A percentile compares a stretch with the other conserved stretches of the same genome.
phyloP scores from a whole-genome alignment of 2,797 vertebrate genomes.

The Buphagus erythrorhynchus region DNA sequence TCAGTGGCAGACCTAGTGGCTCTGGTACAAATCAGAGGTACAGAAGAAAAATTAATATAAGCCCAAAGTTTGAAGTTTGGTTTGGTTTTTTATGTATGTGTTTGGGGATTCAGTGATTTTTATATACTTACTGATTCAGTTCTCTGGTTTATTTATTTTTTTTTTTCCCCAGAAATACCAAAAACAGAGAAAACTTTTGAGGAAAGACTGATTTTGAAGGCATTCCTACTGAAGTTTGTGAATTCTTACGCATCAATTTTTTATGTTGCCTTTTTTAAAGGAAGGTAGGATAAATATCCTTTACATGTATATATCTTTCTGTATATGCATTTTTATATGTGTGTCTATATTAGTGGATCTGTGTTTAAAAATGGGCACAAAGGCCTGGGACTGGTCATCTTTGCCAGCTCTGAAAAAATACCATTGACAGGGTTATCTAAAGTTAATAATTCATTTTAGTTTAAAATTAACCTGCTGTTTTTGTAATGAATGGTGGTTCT shows the following conservation, averaged over 20 bases:
- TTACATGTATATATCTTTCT: neutral
- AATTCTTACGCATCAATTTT: constrained; percentile 97
- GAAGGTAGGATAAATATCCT: constrained; percentile 83
- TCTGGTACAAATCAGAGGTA: neutral
- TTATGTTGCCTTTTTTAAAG: constrained; percentile 99
- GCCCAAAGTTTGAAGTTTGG: neutral
- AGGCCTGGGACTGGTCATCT: neutral
- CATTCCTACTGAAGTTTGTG: constrained; percentile 97
- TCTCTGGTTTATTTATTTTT: neutral
- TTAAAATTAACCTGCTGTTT: neutral
- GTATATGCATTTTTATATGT: neutral
- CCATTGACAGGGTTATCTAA: neutral
- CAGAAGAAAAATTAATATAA: neutral
- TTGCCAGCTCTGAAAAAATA: neutral
- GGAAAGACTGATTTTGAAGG: constrained; percentile 93
- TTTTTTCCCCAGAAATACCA: constrained; percentile 85
- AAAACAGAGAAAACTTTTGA: constrained; percentile 95
- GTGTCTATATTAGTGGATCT: neutral
- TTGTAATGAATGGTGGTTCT: neutral
- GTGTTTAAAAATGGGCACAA: neutral
- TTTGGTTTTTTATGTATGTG: neutral
- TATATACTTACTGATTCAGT: neutral
- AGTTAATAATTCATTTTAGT: neutral
- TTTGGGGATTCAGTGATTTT: neutral
- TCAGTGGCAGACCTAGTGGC: neutral